Conservation (phyloP, 2,888 invertebrate species). For the Noctua comes region DNA sequence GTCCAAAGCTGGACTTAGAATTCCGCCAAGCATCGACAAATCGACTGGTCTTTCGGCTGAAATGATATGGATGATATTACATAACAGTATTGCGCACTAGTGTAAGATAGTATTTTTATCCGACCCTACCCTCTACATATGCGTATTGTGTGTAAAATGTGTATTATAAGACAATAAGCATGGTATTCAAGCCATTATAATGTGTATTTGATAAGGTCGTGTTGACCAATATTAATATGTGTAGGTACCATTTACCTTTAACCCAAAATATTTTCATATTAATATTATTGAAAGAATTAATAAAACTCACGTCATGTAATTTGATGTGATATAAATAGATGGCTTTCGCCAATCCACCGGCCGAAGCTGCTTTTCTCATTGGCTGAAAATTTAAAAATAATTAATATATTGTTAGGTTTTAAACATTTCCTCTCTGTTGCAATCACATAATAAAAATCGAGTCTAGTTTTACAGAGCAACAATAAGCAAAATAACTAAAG, state of each 20-base stretch:
- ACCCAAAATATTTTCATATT: neutral
- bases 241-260: too few relatives aligned
- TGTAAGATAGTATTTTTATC: too few relatives aligned
- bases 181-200: too few relatives aligned
- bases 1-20: neutral
- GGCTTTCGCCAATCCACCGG: constrained; percentile 94
- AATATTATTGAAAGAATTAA: neutral
- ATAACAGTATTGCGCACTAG: neutral
- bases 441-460: neutral
- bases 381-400: constrained; percentile 89
- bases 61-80: neutral
- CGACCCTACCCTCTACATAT: too few relatives aligned
- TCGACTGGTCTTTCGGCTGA: neutral
- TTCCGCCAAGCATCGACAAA: neutral
- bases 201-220: too few relatives aligned
- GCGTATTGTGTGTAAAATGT: too few relatives aligned
- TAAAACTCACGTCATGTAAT: constrained; percentile 71
- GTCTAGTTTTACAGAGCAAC: neutral
- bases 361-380: constrained; percentile 92
- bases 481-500: neutral
- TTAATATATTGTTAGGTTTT: neutral
- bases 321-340: constrained; percentile 85
- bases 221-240: too few relatives aligned
- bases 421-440: neutral
- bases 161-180: too few relatives aligned